A percentile compares a stretch with the other conserved stretches of the same genome.
These are phyloP conservation scores for Helicoverpa assulta DNA, from an alignment of 2,888 invertebrate species.

Conservation along the genomic window DNA sequence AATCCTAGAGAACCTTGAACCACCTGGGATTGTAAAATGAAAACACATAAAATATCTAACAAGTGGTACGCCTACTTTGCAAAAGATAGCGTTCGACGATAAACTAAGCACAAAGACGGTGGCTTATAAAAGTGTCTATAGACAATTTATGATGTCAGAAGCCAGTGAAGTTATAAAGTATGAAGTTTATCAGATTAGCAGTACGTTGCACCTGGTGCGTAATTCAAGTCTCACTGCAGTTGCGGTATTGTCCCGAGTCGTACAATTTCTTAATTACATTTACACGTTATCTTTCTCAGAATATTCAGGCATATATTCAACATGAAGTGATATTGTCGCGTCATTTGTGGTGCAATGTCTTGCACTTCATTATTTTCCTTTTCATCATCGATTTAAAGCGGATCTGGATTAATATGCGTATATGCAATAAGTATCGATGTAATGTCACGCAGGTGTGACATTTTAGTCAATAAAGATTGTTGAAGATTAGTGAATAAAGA, in stretches of 20 bases:
- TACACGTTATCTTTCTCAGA: constrained; percentile 20
- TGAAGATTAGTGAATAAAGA: constrained; percentile 22
- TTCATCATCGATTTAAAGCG: constrained; percentile 4
- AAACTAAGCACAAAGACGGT: constrained; percentile 42
- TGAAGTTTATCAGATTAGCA: constrained; percentile 67
- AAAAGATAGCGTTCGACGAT: constrained; percentile 35
- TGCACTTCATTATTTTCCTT: constrained; percentile 1
- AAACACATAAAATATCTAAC: constrained; percentile 22
- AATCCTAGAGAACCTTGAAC: background rate
- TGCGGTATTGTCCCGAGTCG: constrained; percentile 38
- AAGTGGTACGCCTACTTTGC: constrained; percentile 20
- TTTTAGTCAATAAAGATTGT: constrained; percentile 33
- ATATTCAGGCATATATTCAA: constrained; percentile 17
- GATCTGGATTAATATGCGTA: constrained; percentile 21
- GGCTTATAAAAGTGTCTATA: constrained; percentile 50
- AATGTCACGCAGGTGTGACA: constrained; percentile 14
- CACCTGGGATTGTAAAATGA: constrained; percentile 9
- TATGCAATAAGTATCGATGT: constrained; percentile 7
- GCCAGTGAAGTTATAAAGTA: constrained; percentile 59
- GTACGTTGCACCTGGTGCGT: constrained; percentile 65
- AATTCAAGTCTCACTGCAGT: constrained; percentile 34
- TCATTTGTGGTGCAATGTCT: constrained; percentile 11
- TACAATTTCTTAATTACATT: constrained; percentile 39
- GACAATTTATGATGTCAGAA: constrained; percentile 61
- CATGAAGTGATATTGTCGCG: constrained; percentile 8